Conservation (phyloP, 1,140 invertebrate genomes). For the Drusus annulatus region DNA sequence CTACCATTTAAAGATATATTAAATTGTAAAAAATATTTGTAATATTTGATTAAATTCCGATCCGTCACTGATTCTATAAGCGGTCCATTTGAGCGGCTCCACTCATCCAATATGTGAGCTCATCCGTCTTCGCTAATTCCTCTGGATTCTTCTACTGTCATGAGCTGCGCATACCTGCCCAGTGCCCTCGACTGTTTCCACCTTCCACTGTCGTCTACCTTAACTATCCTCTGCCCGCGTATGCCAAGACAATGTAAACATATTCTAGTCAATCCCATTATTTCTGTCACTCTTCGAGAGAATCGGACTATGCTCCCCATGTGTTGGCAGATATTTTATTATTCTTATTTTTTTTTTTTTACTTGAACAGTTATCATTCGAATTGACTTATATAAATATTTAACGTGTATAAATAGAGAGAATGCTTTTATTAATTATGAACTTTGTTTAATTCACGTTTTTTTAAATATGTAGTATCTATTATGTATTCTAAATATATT, state of each 20-base stretch:
- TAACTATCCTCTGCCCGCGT: not conserved
- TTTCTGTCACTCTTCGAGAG: conserved; percentile 15
- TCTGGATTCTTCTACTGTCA: conserved; percentile 51
- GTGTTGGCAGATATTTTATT: not conserved
- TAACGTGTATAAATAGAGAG: too few species aligned
- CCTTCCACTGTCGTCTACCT: not conserved
- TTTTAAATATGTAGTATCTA: too few species aligned
- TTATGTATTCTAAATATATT: too few species aligned
- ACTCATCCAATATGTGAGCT: conserved; percentile 57
- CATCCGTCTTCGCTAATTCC: conserved; percentile 60
- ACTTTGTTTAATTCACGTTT: too few species aligned
- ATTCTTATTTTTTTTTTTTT: too few species aligned
- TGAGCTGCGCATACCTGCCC: conserved; percentile 56
- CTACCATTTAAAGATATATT: too few species aligned
- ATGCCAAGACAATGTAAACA: conserved; percentile 42
- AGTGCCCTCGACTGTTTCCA: not conserved
- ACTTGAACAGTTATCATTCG: too few species aligned
- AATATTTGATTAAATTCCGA: not conserved
- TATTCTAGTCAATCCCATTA: conserved; percentile 34
- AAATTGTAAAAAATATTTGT: too few species aligned
- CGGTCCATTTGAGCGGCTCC: conserved; percentile 51
- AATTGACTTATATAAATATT: too few species aligned
- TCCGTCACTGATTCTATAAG: conserved; percentile 14
- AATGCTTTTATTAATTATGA: too few species aligned
- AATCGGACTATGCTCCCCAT: not conserved